Evolutionary conservation across 2,113 vertebrate species (phyloP), one percentile per base, ranked within the genome.

Genomic region (Silurus asotus): DNA sequence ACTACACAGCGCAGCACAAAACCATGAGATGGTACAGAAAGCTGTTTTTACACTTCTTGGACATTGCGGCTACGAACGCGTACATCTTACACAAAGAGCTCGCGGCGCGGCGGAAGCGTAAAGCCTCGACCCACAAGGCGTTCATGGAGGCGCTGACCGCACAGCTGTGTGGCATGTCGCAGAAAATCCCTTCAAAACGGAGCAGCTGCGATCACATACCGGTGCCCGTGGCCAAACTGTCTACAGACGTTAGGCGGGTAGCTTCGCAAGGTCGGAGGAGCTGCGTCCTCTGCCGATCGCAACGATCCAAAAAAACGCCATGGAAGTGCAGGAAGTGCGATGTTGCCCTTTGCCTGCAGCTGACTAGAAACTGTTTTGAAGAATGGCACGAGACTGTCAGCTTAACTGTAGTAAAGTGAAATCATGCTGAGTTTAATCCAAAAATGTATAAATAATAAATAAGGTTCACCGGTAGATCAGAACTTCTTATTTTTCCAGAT

Each of bases 21-120:
- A 58, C 78, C 7, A 81, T 45, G 81, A 76, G 75, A 37, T 87
- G 89, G 85, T 87, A 90, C 56, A 61, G 49, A 19, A 86, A 78
- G n/a, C 19, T 86, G 8, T 89, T 89, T 65, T 56, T 88, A 15
- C 84, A 88, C 55, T 89, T 88, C 62, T 61, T 90, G 25, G 87
- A 88, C 28, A 84, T 87, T 28, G 84, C 82, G 37, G 62, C 87
- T 17, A 78, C 37, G 13, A 88, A 88, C 0, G 70, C 78, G 28
- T 88, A 81, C 59, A 62, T 82, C 55, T 11, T 88, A 14, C 83
- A 88, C 53, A 88, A 77, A 37, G 59, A 85, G 53, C 70, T 61
- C 37, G 4, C n/a, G 17, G 25, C 76, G 1, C 25, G 19, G 58
- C 80, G 55, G 55, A 49, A 11, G n/a, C 11, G 74, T 7, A 2